Evolutionary conservation across 2,797 vertebrate genomes (phyloP).

Genomic region (Chiloscyllium punctatum): DNA sequence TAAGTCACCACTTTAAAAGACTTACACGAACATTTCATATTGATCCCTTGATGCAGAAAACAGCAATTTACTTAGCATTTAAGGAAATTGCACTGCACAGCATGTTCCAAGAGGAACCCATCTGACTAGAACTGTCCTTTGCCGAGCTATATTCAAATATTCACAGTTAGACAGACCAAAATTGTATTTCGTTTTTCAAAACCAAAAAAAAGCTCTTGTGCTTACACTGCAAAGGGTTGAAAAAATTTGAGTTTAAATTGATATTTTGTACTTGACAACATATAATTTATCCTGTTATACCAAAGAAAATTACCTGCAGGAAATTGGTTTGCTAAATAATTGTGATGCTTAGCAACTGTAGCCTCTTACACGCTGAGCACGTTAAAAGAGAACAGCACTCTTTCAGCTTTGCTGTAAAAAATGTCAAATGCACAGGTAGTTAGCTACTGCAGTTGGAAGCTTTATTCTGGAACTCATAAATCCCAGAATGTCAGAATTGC

Average conservation of each 20-base stretch:
- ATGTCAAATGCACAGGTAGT: not conserved
- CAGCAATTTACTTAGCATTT: constrained; percentile 30
- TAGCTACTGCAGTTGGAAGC: not conserved
- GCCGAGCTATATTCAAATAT: not conserved
- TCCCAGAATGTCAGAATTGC: no score
- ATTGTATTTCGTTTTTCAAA: constrained; percentile 12
- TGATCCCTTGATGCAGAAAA: constrained; percentile 35
- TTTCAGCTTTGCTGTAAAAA: not conserved
- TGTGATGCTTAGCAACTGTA: not conserved
- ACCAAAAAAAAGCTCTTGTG: constrained; percentile 2
- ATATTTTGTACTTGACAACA: constrained; percentile 31
- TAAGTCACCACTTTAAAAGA: constrained; percentile 37
- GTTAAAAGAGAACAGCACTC: not conserved
- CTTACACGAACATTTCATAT: constrained; percentile 39
- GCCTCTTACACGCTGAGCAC: not conserved
- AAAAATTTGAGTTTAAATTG: not conserved
- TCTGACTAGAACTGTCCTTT: not conserved
- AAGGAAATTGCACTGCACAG: constrained; percentile 39
- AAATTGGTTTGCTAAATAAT: not conserved
- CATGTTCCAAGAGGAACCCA: constrained; percentile 22
- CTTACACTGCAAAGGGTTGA: not conserved
- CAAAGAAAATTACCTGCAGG: constrained; percentile 8
- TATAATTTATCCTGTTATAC: constrained; percentile 31
- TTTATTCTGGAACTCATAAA: not conserved
- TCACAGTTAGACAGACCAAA: constrained; percentile 1